Percentiles rank a stretch among this genome's conserved stretches.
Conservation (phyloP, 2,113 vertebrate genomes). For the Sceloporus undulatus region DNA sequence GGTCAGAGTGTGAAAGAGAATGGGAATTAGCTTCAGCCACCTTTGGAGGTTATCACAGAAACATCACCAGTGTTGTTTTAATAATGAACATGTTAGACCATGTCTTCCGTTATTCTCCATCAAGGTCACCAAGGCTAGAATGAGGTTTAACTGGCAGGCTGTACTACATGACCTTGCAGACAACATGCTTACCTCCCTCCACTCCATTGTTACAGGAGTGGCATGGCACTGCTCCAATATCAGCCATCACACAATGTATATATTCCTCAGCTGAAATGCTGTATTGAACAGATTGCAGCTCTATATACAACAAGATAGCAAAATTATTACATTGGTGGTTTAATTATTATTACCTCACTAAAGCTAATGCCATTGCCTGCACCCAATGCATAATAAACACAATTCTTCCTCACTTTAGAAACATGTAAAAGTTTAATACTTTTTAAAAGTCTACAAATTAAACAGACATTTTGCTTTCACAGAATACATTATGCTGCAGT, state of each 20-base stretch:
- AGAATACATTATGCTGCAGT: background rate
- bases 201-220: background rate
- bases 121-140: no score
- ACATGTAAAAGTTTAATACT: background rate
- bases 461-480: background rate
- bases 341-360: background rate
- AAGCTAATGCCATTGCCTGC: background rate
- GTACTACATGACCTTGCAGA: background rate
- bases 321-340: background rate
- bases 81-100: no score
- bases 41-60: no score
- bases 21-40: no score
- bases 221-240: background rate
- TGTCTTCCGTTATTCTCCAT: no score
- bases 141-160: background rate
- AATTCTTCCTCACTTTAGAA: background rate
- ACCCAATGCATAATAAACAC: background rate
- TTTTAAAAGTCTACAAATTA: background rate
- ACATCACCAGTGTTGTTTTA: no score
- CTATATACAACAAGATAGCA: background rate
- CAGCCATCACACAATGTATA: background rate
- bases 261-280: background rate
- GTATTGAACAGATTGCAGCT: background rate
- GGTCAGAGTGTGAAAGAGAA: no score
- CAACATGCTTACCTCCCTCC: background rate